Conservation (phyloP, 2,888 invertebrate genomes). For the Rhorus exstirpatorius region DNA sequence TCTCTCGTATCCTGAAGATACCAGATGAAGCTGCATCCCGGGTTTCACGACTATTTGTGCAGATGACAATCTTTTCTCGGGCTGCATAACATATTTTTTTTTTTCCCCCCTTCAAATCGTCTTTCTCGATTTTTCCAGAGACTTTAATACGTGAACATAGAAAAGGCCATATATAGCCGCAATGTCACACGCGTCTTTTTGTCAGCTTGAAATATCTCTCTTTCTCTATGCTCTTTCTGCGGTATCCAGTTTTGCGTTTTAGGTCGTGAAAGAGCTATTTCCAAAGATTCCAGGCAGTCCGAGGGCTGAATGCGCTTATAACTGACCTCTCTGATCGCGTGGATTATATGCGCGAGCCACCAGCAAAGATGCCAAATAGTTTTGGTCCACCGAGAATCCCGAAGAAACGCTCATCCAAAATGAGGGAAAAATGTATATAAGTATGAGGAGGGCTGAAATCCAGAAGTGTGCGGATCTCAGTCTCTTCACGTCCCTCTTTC, state of each 20-base stretch:
- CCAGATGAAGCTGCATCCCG: slow-evolving; percentile 19
- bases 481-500: not conserved
- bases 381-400: slow-evolving; percentile 32
- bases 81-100: slow-evolving; percentile 10
- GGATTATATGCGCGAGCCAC: not conserved
- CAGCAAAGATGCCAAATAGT: slow-evolving; percentile 20
- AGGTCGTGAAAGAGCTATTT: slow-evolving; percentile 20
- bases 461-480: slow-evolving; percentile 27
- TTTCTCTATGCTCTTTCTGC: not conserved
- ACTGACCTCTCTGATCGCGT: not conserved
- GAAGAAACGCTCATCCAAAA: slow-evolving; percentile 2
- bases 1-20: slow-evolving; percentile 12
- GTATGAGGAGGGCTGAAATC: too few species aligned
- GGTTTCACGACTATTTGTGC: slow-evolving; percentile 30
- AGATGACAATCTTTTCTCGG: slow-evolving; percentile 33
- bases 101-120: slow-evolving; percentile 12
- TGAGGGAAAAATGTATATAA: slow-evolving; percentile 4
- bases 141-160: slow-evolving; percentile 37
- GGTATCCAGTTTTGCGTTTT: not conserved
- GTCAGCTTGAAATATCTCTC: slow-evolving; percentile 22
- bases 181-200: slow-evolving; percentile 29
- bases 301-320: slow-evolving; percentile 30
- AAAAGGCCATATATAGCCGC: slow-evolving; percentile 4
- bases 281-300: slow-evolving; percentile 3
- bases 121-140: slow-evolving; percentile 14